Conservation (phyloP, 92 coral and sea anemone species). For the Nematostella vectensis region DNA sequence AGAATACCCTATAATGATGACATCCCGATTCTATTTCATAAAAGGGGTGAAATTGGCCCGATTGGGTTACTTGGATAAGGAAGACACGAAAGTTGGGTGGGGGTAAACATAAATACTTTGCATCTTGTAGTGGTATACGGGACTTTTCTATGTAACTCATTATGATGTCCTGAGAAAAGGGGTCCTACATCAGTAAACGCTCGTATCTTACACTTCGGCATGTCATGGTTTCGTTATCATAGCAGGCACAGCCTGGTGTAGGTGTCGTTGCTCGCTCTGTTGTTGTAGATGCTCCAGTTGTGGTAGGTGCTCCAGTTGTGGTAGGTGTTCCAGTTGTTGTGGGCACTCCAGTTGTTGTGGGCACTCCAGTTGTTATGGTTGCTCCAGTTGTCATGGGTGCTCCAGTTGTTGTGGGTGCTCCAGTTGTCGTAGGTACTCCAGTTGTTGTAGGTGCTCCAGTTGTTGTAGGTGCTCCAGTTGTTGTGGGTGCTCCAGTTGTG, state of each 20-base stretch:
- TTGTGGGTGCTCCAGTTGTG: conserved; percentile 10
- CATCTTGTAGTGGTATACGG: no score
- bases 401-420: conserved; percentile 10
- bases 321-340: conserved; percentile 8
- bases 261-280: conserved; percentile 12
- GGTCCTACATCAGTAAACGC: no score
- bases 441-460: conserved; percentile 9
- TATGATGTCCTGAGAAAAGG: no score
- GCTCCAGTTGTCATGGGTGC: conserved; percentile 5
- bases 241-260: conserved; percentile 33
- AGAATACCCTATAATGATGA: no score
- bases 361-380: not conserved
- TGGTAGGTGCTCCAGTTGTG: conserved; percentile 12
- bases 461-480: conserved; percentile 3
- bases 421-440: conserved; percentile 6
- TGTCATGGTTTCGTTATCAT: conserved; percentile 23
- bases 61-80: no score
- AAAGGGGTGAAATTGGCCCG: no score
- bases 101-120: no score
- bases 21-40: no score
- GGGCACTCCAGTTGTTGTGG: conserved; percentile 6
- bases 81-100: no score
- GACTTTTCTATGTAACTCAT: no score
- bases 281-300: conserved; percentile 5
- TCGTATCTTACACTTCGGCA: conserved; percentile 31